phyloP scores from a whole-genome alignment of 2,797 vertebrate genomes.

The Myotis myotis region DNA sequence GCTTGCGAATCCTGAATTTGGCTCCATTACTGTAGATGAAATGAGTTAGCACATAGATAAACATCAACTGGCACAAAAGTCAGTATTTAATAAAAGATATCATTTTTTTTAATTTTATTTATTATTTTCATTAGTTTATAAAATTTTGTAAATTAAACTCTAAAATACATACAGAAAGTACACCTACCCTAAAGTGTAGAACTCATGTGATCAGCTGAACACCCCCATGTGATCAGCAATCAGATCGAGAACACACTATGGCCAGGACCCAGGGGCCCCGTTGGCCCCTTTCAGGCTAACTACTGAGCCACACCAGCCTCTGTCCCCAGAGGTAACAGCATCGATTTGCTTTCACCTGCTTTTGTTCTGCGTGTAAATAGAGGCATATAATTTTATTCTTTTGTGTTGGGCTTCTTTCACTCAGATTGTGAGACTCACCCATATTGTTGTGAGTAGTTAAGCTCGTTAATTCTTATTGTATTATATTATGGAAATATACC shows the following conservation, averaged over 20 bases:
- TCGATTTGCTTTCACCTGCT: not conserved
- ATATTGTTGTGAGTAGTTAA: not conserved
- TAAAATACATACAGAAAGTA: not conserved
- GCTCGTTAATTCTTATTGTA: not conserved
- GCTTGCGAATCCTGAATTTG: not conserved
- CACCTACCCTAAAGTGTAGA: not conserved
- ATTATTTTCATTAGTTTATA: conserved; percentile 1
- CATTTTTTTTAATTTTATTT: not conserved
- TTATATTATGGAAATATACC: not conserved
- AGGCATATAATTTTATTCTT: not conserved
- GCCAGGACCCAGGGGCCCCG: not conserved
- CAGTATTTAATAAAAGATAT: not conserved
- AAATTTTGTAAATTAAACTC: not conserved
- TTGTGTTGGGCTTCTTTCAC: not conserved
- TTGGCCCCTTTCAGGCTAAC: not conserved
- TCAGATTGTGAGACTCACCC: not conserved
- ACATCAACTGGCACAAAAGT: not conserved
- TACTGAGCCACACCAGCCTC: no score
- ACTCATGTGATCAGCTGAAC: not conserved
- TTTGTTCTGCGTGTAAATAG: not conserved
- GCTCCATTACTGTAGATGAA: not conserved
- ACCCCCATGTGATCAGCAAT: not conserved
- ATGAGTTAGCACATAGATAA: not conserved
- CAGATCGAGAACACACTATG: not conserved
- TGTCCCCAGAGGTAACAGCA: not conserved